Evolutionary conservation across 2,888 invertebrate genomes (phyloP).

Genomic region (Athalia circularis): DNA sequence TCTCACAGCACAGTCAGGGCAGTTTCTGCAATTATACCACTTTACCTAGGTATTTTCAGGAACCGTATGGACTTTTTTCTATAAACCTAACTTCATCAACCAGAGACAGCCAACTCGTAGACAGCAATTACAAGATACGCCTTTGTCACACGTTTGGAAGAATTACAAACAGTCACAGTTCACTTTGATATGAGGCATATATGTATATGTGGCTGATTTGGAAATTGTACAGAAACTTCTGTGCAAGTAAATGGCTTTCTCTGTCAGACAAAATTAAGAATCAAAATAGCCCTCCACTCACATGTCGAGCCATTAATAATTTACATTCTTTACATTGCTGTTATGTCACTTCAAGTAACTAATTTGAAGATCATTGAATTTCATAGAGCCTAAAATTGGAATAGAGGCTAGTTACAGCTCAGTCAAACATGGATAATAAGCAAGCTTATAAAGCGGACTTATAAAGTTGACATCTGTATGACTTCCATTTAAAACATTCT

Average conservation of each 20-base stretch:
- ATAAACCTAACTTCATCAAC: constrained; percentile 2
- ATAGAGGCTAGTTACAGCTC: background rate
- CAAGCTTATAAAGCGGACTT: background rate
- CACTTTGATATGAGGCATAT: too few relatives aligned
- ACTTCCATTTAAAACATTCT: background rate
- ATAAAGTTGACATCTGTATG: constrained; percentile 1
- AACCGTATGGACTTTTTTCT: background rate
- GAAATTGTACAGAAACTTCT: too few relatives aligned
- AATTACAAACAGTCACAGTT: too few relatives aligned
- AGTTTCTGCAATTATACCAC: background rate
- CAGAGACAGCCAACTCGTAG: background rate
- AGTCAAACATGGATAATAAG: constrained; percentile 17
- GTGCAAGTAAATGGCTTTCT: too few relatives aligned
- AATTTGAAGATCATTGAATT: background rate
- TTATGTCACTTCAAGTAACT: too few relatives aligned
- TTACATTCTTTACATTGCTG: too few relatives aligned
- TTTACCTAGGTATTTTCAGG: background rate
- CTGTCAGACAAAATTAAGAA: too few relatives aligned
- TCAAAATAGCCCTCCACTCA: too few relatives aligned
- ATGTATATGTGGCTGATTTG: too few relatives aligned
- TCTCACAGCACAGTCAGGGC: background rate
- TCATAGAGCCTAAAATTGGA: background rate
- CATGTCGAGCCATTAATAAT: too few relatives aligned
- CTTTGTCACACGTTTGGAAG: too few relatives aligned
- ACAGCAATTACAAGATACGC: too few relatives aligned